Percentiles rank a stretch among this genome's conserved stretches.
These are phyloP conservation scores for Ammodramus savannarum DNA, from an alignment of 2,113 vertebrate genomes.

Conservation along the genomic window DNA sequence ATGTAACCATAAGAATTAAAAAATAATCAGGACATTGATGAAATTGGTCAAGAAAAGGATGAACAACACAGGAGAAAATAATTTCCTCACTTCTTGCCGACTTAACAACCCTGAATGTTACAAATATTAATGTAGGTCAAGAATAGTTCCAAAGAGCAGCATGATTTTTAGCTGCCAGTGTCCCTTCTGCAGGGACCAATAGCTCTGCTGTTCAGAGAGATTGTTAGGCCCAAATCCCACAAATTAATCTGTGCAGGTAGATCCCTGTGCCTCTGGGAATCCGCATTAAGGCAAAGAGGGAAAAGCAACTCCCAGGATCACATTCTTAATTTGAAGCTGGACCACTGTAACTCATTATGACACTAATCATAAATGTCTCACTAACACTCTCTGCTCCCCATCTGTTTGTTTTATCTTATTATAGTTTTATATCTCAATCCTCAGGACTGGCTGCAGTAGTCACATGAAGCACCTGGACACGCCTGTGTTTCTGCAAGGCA, in stretches of 20 bases:
- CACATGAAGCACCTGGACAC: not conserved
- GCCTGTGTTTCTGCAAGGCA: not conserved
- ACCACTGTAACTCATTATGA: slow-evolving; percentile 47
- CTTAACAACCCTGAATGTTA: not conserved
- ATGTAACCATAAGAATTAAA: not conserved
- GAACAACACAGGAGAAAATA: not conserved
- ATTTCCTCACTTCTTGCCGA: not conserved
- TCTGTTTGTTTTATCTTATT: slow-evolving; percentile 42
- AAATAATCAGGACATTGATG: not conserved
- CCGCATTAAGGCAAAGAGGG: not conserved
- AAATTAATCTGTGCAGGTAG: not conserved
- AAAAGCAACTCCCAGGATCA: slow-evolving; percentile 12
- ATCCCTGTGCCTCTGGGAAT: not conserved
- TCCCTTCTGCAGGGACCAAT: not conserved
- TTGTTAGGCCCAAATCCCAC: not conserved
- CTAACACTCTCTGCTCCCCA: slow-evolving; percentile 6
- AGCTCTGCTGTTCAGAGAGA: not conserved
- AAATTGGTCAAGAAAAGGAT: not conserved
- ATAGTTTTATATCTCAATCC: slow-evolving; percentile 36
- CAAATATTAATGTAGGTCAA: not conserved
- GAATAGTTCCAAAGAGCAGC: not conserved
- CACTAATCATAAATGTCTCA: slow-evolving; percentile 55
- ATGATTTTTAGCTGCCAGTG: not conserved
- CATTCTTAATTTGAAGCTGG: slow-evolving; percentile 43
- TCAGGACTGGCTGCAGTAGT: not conserved